phyloP scores from a whole-genome alignment of 1,140 invertebrate species.

The Eumeta japonica region DNA sequence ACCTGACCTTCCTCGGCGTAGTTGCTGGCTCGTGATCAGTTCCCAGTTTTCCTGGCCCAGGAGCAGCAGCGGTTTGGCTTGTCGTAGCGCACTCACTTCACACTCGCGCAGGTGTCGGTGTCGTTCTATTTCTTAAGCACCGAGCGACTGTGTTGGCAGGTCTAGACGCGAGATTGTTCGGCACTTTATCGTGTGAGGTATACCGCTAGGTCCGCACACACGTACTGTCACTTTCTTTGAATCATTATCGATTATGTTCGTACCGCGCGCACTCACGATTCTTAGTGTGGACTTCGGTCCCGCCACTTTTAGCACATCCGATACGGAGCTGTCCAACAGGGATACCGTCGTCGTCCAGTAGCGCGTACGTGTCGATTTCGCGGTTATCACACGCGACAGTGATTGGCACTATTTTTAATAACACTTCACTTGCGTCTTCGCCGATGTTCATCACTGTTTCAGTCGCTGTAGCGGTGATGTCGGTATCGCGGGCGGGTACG shows the following conservation, averaged over 20 bases:
- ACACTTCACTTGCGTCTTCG: not conserved
- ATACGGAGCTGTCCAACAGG: conserved; percentile 1
- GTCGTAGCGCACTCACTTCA: conserved; percentile 1
- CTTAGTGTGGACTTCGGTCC: not conserved
- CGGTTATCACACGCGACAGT: not conserved
- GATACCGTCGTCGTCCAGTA: conserved; percentile 1
- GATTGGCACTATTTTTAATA: conserved; percentile 2
- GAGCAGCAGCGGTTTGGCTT: conserved; percentile 3
- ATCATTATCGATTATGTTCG: not conserved
- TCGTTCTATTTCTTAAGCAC: not conserved
- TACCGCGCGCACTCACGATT: not conserved
- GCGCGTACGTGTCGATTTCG: not conserved
- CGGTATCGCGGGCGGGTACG: too few relatives aligned
- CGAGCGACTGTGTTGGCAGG: conserved; percentile 1
- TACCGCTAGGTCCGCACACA: conserved; percentile 2
- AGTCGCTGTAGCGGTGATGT: too few relatives aligned
- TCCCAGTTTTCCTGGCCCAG: conserved; percentile 9
- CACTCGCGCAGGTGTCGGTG: conserved; percentile 2
- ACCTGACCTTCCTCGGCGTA: conserved; percentile 2
- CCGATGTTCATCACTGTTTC: conserved; percentile 2
- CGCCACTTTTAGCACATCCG: not conserved
- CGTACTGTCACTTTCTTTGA: conserved; percentile 1
- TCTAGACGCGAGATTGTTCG: conserved; percentile 1
- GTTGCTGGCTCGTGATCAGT: conserved; percentile 1
- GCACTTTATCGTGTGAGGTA: not conserved